Conservation (phyloP, 23 tunicate genomes). For the Styela plicata region DNA sequence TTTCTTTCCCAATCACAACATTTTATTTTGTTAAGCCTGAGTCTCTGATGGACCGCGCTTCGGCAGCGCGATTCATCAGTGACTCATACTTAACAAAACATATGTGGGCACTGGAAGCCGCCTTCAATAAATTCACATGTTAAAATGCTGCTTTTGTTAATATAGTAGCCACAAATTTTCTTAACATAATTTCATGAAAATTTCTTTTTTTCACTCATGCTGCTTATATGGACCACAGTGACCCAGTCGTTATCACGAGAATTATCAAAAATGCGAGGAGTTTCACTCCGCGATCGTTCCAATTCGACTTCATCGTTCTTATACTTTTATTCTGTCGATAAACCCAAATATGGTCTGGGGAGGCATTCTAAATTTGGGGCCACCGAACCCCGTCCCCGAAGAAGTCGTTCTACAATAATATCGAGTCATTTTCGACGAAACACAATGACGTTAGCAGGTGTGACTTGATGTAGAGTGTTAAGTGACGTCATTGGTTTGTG, state of each 20-base stretch:
- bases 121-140: no score
- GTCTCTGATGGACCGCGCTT: no score
- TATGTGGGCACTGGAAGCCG: no score
- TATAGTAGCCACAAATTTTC: not conserved
- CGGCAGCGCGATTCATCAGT: no score
- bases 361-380: not conserved
- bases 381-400: conserved; percentile 4
- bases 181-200: not conserved
- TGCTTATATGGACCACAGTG: not conserved
- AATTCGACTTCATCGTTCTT: conserved; percentile 36
- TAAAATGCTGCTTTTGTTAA: no score
- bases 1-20: no score
- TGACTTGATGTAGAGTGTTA: not conserved
- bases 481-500: not conserved
- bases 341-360: conserved; percentile 2
- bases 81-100: no score
- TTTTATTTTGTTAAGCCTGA: no score
- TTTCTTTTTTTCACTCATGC: not conserved
- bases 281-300: not conserved
- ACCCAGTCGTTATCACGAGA: not conserved
- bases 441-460: conserved; percentile 23
- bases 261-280: conserved; percentile 11
- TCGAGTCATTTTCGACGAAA: not conserved
- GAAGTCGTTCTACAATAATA: conserved; percentile 1
- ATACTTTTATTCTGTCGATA: conserved; percentile 32